Evolutionary conservation across 2,888 invertebrate species (phyloP).

Genomic region (Pegoplata infirma): DNA sequence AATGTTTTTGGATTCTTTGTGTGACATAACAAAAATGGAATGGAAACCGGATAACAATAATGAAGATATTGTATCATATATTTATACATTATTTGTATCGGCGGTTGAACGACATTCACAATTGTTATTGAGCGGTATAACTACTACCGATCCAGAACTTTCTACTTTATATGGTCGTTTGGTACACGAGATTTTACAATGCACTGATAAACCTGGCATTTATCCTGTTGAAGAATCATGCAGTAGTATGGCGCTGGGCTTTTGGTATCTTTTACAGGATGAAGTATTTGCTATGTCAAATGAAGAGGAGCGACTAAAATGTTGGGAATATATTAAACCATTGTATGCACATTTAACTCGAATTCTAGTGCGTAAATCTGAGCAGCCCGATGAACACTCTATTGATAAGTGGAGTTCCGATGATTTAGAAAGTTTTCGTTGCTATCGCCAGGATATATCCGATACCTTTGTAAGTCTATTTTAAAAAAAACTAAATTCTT

Average conservation of each 20-base stretch:
- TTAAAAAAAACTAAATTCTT: too few relatives aligned
- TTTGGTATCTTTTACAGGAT: conserved; percentile 92
- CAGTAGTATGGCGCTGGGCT: conserved; percentile 91
- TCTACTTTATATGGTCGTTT: conserved; percentile 81
- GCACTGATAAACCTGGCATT: conserved; percentile 88
- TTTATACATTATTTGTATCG: conserved; percentile 84
- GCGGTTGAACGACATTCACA: conserved; percentile 86
- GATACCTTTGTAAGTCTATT: conserved; percentile 87
- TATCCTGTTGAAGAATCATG: conserved; percentile 93
- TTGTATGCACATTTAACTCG: conserved; percentile 88
- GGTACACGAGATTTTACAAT: conserved; percentile 86
- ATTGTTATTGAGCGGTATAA: conserved; percentile 76
- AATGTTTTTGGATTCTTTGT: conserved; percentile 81
- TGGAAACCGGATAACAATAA: conserved; percentile 78
- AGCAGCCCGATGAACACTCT: conserved; percentile 83
- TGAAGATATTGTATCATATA: conserved; percentile 83
- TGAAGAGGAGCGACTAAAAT: conserved; percentile 72
- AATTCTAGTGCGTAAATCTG: conserved; percentile 88
- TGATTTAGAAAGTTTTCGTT: conserved; percentile 91
- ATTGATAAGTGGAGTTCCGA: conserved; percentile 84
- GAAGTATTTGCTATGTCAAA: conserved; percentile 75
- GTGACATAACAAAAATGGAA: conserved; percentile 79
- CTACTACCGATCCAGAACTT: conserved; percentile 76
- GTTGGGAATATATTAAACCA: conserved; percentile 82
- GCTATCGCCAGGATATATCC: conserved; percentile 91